Evolutionary conservation across 2,888 invertebrate genomes (phyloP), one percentile per base, ranked within the genome.

Genomic region (Formica aserva): DNA sequence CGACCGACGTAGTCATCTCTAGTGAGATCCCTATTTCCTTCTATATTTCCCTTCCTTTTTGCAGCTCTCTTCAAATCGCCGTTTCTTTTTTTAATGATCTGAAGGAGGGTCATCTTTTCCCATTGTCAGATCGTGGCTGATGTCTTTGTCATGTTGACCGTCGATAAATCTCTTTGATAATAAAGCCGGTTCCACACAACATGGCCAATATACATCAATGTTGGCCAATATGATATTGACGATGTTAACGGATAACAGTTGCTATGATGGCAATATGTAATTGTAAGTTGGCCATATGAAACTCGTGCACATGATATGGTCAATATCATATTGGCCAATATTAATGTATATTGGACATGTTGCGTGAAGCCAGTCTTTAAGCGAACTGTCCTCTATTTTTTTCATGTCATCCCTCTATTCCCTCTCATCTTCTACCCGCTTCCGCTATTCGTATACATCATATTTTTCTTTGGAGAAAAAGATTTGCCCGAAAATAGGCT

Each of bases 121-220:
- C 66, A 15, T 48, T 60, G 65, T 82, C 60, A 32, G 85, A 69
- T 67, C 83, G 89, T 8, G 86, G 26, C 93, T 94, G 94, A 94
- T 94, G 94, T 94, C 94, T 94, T 94, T 94, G 94, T 94, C 94
- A 88, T 94, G 94, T 94, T 92, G 93, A 93, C 93, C 93, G 94
- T 92, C 94, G 93, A 94, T 94, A 93, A 94, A 94, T 94, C 93
- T 91, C 92, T 93, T 92, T 92, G 86, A 89, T 88, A 86, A 45
- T 45, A 45, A 15, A 45, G 3, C 3, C 3, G 41, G 1, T 3
- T 45, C 13, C 15, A 15, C 41, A 45, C 13, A 45, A 45, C 41
- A 45, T 15, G 0, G 13, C 13, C 41, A 45, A 3, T 45, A 3
- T 13, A 4, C 41, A 13, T 13, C 41, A 45, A 45, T 15, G 13